Evolutionary conservation across 2,888 invertebrate genomes (phyloP), one percentile per base, ranked within the genome.

Genomic region (Disparrhopalites patrizii): DNA sequence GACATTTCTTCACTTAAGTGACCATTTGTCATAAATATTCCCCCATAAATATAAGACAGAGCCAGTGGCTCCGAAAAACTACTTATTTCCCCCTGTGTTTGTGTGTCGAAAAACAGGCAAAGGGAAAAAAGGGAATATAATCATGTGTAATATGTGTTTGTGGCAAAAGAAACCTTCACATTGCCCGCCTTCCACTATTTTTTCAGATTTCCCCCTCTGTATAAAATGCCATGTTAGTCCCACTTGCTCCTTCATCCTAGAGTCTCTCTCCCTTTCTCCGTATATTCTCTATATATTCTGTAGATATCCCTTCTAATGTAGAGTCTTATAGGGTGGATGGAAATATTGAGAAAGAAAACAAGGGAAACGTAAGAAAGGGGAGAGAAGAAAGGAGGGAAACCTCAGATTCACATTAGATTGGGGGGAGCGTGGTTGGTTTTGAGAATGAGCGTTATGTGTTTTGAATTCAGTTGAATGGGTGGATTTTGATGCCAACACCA

Each of bases 1-100:
- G 40, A 55, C 55, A 25, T 56, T 31, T 40, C 54, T 40, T 47
- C 58, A 56, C 58, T 67, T 47, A 67, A 67, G 67, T 67, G 67
- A 67, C 62, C 67, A 67, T 67, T 67, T 67, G 64, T 67, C 67
- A 67, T 67, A 43, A 58, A 61, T 50, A 50, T 30, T 60, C 50
- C 60, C n/a, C 50, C 50, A 61, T 61, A 56, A 56, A 38, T 36
- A n/a, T n/a, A n/a, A n/a, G n/a, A n/a, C n/a, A n/a, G n/a, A n/a
- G n/a, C n/a, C n/a, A n/a, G n/a, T n/a, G n/a, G n/a, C n/a, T n/a
- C n/a, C n/a, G n/a, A n/a, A n/a, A n/a, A n/a, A n/a, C n/a, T n/a
- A n/a, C n/a, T n/a, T n/a, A n/a, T n/a, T n/a, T n/a, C n/a, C n/a
- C n/a, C n/a, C n/a, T n/a, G n/a, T n/a, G n/a, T n/a, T n/a, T n/a